Evolutionary conservation across 2,797 vertebrate species (phyloP).

Genomic region (Cynopterus sphinx): DNA sequence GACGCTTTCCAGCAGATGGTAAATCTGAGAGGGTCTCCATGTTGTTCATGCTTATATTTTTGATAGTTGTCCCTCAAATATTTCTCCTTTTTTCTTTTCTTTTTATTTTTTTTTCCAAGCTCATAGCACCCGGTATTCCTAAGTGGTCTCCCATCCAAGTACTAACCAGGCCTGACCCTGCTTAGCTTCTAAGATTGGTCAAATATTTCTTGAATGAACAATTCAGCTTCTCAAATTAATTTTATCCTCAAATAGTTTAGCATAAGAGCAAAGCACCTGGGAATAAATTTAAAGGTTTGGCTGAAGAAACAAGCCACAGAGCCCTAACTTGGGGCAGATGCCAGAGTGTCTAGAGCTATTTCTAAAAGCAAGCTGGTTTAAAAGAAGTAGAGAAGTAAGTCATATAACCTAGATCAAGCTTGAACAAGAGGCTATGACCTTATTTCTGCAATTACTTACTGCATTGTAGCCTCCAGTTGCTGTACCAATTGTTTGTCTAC

Average conservation of each 20-base stretch:
- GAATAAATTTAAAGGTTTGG: slow-evolving; percentile 1
- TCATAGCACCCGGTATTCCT: too few species aligned
- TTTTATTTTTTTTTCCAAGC: too few species aligned
- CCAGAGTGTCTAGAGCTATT: background rate
- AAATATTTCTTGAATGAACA: slow-evolving; percentile 47
- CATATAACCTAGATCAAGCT: background rate
- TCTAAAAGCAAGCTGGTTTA: background rate
- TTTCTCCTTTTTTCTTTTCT: background rate
- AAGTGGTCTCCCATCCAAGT: too few species aligned
- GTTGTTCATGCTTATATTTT: background rate
- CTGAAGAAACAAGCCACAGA: background rate
- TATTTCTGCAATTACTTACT: slow-evolving; percentile 87
- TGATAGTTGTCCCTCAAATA: background rate
- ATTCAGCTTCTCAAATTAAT: slow-evolving; percentile 48
- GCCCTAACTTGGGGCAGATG: background rate
- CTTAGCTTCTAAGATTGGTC: background rate
- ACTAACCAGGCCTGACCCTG: too few species aligned
- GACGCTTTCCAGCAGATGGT: background rate
- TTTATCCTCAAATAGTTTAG: background rate
- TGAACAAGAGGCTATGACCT: background rate
- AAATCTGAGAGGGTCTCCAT: background rate
- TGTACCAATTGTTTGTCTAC: slow-evolving; percentile 94
- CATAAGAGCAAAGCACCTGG: background rate
- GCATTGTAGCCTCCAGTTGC: slow-evolving; percentile 93
- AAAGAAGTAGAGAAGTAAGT: background rate